Conservation (phyloP, 2,888 invertebrate species). For the Dasysyrphus tricinctus region DNA sequence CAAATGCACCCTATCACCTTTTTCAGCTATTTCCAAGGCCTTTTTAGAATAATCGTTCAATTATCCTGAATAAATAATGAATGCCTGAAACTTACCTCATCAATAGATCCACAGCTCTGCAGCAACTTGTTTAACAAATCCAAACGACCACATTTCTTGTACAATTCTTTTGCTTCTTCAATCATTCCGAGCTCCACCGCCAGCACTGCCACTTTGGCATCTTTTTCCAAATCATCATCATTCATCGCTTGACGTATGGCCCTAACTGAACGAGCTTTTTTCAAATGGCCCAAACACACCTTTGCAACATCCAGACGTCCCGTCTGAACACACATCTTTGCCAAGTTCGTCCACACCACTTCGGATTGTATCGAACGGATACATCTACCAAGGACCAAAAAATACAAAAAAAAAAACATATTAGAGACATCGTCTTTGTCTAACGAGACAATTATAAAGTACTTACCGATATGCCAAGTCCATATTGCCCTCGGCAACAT, state of each 20-base stretch:
- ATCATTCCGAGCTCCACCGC: slow-evolving; percentile 96
- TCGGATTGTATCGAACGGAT: slow-evolving; percentile 87
- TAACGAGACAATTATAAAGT: slow-evolving; percentile 57
- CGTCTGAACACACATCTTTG: slow-evolving; percentile 97
- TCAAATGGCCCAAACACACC: slow-evolving; percentile 91
- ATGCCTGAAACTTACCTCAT: slow-evolving; percentile 84
- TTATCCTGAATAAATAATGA: neutral
- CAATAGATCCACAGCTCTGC: slow-evolving; percentile 89
- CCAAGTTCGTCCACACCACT: slow-evolving; percentile 97
- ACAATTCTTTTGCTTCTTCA: slow-evolving; percentile 96
- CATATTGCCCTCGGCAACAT: slow-evolving; percentile 89
- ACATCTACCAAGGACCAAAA: slow-evolving; percentile 79
- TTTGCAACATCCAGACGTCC: slow-evolving; percentile 96
- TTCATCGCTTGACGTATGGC: slow-evolving; percentile 89
- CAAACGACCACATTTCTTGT: slow-evolving; percentile 91
- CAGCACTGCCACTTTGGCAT: slow-evolving; percentile 93
- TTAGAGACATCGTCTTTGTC: slow-evolving; percentile 3
- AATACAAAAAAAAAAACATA: neutral
- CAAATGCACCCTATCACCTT: slow-evolving; percentile 91
- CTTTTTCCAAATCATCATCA: slow-evolving; percentile 89
- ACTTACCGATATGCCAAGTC: slow-evolving; percentile 90
- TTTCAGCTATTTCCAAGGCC: slow-evolving; percentile 89
- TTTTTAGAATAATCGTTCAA: slow-evolving; percentile 76
- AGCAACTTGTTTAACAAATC: slow-evolving; percentile 94
- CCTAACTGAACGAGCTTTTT: slow-evolving; percentile 87